Conservation (phyloP, 1,140 invertebrate species). For the Aphaenogaster ashmeadi region DNA sequence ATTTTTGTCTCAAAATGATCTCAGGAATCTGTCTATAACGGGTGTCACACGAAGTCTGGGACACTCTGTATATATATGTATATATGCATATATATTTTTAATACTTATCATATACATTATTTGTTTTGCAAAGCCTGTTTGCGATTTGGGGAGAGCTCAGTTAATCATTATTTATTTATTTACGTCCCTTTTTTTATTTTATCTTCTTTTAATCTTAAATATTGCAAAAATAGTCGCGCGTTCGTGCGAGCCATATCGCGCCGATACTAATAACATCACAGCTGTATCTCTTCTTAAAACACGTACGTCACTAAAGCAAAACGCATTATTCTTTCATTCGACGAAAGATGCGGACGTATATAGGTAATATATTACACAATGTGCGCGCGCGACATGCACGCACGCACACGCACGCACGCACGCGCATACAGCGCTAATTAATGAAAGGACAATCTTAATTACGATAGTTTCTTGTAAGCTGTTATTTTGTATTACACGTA, state of each 20-base stretch:
- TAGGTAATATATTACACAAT: conserved; percentile 12
- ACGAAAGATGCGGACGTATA: conserved; percentile 22
- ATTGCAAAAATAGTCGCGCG: conserved; percentile 75
- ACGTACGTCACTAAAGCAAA: conserved; percentile 35
- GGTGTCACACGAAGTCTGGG: too few species aligned
- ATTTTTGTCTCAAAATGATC: too few species aligned
- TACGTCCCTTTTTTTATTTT: neutral
- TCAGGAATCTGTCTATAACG: too few species aligned
- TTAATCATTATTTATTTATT: neutral
- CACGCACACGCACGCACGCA: neutral
- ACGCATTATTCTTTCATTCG: conserved; percentile 20
- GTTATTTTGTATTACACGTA: neutral
- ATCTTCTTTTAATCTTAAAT: conserved; percentile 51
- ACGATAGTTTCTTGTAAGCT: conserved; percentile 12
- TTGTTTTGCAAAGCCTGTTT: conserved; percentile 60
- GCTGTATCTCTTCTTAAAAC: conserved; percentile 65
- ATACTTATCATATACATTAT: conserved; percentile 27
- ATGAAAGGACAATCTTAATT: conserved; percentile 25
- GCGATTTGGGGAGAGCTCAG: conserved; percentile 10
- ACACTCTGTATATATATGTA: neutral
- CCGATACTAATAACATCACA: conserved; percentile 73
- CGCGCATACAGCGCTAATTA: conserved; percentile 17
- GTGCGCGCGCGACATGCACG: neutral
- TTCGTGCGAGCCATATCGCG: conserved; percentile 49
- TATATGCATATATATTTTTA: neutral